Evolutionary conservation across 2,888 invertebrate genomes (phyloP).

Genomic region (Plagodis dolabraria): DNA sequence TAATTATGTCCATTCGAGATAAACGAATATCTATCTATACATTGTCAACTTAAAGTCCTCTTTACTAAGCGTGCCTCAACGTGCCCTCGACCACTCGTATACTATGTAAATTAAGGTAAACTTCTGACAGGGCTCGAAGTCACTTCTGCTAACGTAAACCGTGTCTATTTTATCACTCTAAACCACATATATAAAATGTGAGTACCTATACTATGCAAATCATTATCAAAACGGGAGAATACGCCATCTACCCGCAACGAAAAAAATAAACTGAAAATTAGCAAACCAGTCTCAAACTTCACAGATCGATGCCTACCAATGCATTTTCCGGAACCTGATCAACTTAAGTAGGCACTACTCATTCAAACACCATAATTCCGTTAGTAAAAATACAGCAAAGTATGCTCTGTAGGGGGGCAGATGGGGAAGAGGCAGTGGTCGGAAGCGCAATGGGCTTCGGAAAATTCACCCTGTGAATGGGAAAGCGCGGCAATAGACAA

Average conservation of each 20-base stretch:
- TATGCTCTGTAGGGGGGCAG: conserved; percentile 53
- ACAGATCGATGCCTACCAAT: conserved; percentile 23
- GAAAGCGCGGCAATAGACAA: conserved; percentile 83
- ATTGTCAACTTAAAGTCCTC: too few species aligned
- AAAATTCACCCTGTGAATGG: conserved; percentile 83
- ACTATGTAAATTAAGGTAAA: too few species aligned
- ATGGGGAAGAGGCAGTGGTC: conserved; percentile 54
- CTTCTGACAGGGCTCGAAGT: too few species aligned
- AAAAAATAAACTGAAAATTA: conserved; percentile 8
- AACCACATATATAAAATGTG: too few species aligned
- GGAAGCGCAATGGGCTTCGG: conserved; percentile 79
- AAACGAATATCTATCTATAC: too few species aligned
- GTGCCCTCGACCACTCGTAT: too few species aligned
- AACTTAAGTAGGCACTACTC: conserved; percentile 77
- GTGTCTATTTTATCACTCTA: too few species aligned
- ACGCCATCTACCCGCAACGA: background rate
- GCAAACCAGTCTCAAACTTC: conserved; percentile 21
- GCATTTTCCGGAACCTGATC: conserved; percentile 61
- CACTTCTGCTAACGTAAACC: too few species aligned
- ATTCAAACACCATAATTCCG: conserved; percentile 81
- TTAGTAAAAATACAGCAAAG: conserved; percentile 81
- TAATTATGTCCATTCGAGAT: too few species aligned
- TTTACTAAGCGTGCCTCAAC: too few species aligned
- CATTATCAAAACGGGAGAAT: conserved; percentile 3
- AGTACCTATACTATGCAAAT: background rate